phyloP scores from a whole-genome alignment of 2,888 invertebrate genomes.

The Lasius fuliginosus region DNA sequence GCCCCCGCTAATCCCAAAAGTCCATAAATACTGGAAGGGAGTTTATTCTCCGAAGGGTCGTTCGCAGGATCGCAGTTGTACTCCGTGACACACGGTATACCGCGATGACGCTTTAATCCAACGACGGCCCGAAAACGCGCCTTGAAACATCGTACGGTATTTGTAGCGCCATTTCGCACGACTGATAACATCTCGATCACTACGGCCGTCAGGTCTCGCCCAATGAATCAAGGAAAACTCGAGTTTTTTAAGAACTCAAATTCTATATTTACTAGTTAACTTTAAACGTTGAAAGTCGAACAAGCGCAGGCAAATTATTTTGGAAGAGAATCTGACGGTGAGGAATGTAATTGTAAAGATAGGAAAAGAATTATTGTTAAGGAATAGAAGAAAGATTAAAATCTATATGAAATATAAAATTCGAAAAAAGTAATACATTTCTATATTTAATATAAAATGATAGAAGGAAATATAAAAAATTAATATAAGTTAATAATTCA shows the following conservation, averaged over 20 bases:
- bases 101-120: slow-evolving; percentile 75
- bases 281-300: slow-evolving; percentile 19
- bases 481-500: background rate
- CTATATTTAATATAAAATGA: background rate
- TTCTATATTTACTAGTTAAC: slow-evolving; percentile 21
- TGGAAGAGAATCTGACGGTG: background rate
- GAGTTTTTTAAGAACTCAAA: slow-evolving; percentile 35
- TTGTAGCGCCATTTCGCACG: slow-evolving; percentile 60
- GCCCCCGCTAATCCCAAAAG: slow-evolving; percentile 74
- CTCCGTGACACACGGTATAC: slow-evolving; percentile 68
- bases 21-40: slow-evolving; percentile 76
- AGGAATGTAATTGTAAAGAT: background rate
- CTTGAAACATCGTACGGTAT: slow-evolving; percentile 61
- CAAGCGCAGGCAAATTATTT: slow-evolving; percentile 16
- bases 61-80: slow-evolving; percentile 74
- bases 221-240: slow-evolving; percentile 39
- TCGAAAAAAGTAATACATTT: background rate
- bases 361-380: background rate
- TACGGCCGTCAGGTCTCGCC: slow-evolving; percentile 6
- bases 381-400: background rate
- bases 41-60: slow-evolving; percentile 75
- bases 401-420: background rate
- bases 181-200: slow-evolving; percentile 65
- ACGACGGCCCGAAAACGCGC: slow-evolving; percentile 42
- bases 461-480: background rate